phyloP scores from a whole-genome alignment of 2,797 vertebrate species.

The Enoplosus armatus region DNA sequence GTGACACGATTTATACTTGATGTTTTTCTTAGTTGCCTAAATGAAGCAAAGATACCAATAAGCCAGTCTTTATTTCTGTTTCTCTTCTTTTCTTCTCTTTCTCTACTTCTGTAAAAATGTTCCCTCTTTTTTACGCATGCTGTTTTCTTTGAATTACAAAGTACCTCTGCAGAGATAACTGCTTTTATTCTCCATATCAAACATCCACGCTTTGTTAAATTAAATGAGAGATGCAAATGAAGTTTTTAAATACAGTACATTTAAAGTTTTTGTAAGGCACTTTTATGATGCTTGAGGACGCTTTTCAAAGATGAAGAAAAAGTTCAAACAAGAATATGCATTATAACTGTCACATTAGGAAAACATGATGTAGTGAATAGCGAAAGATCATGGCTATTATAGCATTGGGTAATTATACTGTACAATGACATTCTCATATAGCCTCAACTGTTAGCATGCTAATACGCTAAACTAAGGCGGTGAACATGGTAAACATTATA shows the following conservation, averaged over 20 bases:
- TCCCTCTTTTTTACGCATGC: not conserved
- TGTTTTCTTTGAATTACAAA: not conserved
- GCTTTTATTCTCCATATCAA: not conserved
- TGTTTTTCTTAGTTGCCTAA: conserved; percentile 1
- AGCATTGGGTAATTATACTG: no score
- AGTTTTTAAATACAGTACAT: not conserved
- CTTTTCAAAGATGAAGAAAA: not conserved
- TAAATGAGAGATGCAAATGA: not conserved
- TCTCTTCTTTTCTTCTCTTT: not conserved
- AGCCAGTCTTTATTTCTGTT: not conserved
- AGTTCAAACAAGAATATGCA: not conserved
- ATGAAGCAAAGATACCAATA: not conserved
- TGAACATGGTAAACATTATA: not conserved
- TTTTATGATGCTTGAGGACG: not conserved
- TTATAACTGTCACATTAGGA: not conserved
- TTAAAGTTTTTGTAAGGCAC: not conserved
- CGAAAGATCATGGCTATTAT: not conserved
- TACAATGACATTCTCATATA: not conserved
- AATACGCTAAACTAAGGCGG: no score
- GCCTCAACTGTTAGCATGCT: not conserved
- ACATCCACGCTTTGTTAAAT: not conserved
- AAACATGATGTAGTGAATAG: not conserved
- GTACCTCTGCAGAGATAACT: not conserved
- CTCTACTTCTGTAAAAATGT: not conserved
- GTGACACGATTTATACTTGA: not conserved